Evolutionary conservation across 2,888 invertebrate genomes (phyloP).

Genomic region (Anagyrus pseudococci): DNA sequence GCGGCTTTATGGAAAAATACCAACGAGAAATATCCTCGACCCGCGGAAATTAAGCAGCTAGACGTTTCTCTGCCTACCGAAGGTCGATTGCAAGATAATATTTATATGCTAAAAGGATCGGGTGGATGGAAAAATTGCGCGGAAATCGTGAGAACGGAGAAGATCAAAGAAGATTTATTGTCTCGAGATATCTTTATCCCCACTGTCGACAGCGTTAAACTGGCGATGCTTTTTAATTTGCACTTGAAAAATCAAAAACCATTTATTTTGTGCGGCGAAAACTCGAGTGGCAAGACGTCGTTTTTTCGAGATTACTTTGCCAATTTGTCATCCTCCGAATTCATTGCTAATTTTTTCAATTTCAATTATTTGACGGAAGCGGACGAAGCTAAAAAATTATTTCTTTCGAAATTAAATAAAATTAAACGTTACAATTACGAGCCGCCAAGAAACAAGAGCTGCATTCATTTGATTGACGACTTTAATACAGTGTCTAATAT

Average conservation of each 20-base stretch:
- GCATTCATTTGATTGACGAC: constrained; percentile 73
- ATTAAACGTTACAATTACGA: constrained; percentile 66
- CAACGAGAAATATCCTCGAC: constrained; percentile 61
- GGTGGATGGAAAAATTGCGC: constrained; percentile 69
- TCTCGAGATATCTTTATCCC: constrained; percentile 63
- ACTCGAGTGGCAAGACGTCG: constrained; percentile 71
- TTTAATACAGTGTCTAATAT: constrained; percentile 65
- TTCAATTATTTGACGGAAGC: constrained; percentile 65
- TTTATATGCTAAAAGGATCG: constrained; percentile 67
- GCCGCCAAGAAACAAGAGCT: constrained; percentile 65
- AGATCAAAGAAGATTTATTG: constrained; percentile 47
- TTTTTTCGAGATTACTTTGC: constrained; percentile 64
- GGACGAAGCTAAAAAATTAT: constrained; percentile 64
- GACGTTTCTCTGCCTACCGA: constrained; percentile 66
- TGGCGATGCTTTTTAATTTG: constrained; percentile 64
- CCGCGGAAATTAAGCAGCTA: constrained; percentile 64
- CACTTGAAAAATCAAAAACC: constrained; percentile 65
- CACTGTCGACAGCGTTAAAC: constrained; percentile 68
- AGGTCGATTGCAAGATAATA: constrained; percentile 66
- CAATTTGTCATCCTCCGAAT: constrained; percentile 63
- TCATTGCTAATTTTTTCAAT: constrained; percentile 65
- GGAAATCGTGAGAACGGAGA: constrained; percentile 64
- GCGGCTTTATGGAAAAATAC: constrained; percentile 56
- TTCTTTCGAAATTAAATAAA: constrained; percentile 65
- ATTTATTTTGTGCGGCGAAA: constrained; percentile 68